Evolutionary conservation across 2,888 invertebrate genomes (phyloP).

Genomic region (Synanthedon formicaeformis): DNA sequence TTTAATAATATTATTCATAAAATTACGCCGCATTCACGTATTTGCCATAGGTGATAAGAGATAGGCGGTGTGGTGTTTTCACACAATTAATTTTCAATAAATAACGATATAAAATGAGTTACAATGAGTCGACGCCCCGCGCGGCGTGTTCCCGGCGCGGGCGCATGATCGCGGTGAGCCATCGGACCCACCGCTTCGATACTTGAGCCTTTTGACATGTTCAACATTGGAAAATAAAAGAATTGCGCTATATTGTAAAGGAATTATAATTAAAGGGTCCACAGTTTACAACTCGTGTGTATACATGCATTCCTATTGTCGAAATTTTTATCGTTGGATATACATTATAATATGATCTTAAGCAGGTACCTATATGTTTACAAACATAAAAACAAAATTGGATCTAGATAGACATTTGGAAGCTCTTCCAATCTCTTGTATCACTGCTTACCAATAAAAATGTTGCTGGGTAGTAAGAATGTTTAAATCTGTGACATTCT

Average conservation of each 20-base stretch:
- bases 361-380: too few species aligned
- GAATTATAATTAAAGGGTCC: background rate
- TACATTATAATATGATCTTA: too few species aligned
- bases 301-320: too few species aligned
- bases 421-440: too few species aligned
- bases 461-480: too few species aligned
- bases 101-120: constrained; percentile 41
- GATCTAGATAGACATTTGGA: too few species aligned
- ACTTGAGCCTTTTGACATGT: constrained; percentile 23
- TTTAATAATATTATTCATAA: too few species aligned
- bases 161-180: constrained; percentile 24
- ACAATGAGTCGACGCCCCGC: constrained; percentile 30
- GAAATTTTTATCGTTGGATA: too few species aligned
- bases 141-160: constrained; percentile 13
- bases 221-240: constrained; percentile 15
- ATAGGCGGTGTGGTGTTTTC: constrained; percentile 31
- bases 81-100: constrained; percentile 58
- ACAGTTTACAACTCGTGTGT: background rate
- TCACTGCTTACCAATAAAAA: too few species aligned
- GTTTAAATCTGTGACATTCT: too few species aligned
- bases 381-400: too few species aligned
- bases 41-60: constrained; percentile 24
- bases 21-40: constrained; percentile 2
- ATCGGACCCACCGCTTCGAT: constrained; percentile 39
- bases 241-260: constrained; percentile 3